These are phyloP conservation scores for Silurus aristotelis DNA, from an alignment of 2,797 vertebrate species.

Conservation along the genomic window DNA sequence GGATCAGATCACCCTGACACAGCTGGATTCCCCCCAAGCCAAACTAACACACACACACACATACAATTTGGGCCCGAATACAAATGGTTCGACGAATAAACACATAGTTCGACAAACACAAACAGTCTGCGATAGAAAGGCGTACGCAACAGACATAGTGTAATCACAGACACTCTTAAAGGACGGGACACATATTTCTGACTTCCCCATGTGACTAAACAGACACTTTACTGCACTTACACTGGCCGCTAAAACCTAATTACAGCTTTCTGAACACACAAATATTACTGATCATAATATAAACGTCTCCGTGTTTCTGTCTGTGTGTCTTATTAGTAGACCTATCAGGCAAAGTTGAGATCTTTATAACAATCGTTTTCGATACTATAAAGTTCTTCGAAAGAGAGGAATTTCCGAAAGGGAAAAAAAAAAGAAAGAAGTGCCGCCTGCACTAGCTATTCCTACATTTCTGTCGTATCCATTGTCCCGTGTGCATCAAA, in stretches of 20 bases:
- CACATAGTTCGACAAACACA: slow-evolving; percentile 40
- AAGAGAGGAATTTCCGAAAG: neutral
- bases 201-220: slow-evolving; percentile 67
- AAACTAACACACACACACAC: slow-evolving; percentile 66
- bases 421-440: neutral
- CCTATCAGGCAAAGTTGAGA: too few relatives aligned
- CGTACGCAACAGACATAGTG: slow-evolving; percentile 11
- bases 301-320: too few relatives aligned
- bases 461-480: neutral
- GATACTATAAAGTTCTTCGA: neutral
- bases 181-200: slow-evolving; percentile 67
- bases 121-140: slow-evolving; percentile 50
- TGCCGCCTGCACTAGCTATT: neutral
- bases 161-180: slow-evolving; percentile 49
- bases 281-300: too few relatives aligned
- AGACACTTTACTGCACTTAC: slow-evolving; percentile 55
- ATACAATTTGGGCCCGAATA: slow-evolving; percentile 52
- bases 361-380: too few relatives aligned
- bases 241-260: slow-evolving; percentile 62
- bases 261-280: slow-evolving; percentile 51
- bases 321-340: too few relatives aligned
- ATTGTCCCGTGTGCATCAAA: neutral
- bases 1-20: slow-evolving; percentile 81
- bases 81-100: slow-evolving; percentile 50
- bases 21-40: slow-evolving; percentile 83